Evolutionary conservation across 2,888 invertebrate genomes (phyloP).

Genomic region (Autographa gamma): DNA sequence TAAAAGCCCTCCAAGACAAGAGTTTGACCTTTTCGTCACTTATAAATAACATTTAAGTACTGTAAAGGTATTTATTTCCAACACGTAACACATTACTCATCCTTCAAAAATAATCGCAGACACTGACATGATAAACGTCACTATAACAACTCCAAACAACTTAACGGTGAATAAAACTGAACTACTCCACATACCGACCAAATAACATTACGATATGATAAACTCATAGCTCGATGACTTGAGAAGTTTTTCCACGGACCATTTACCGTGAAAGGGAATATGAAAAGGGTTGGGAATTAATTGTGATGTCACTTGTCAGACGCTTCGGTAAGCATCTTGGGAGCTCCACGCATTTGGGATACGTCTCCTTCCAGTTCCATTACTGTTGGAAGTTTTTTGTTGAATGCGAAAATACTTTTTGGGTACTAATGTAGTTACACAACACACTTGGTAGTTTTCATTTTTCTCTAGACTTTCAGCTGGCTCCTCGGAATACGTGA

Average conservation of each 20-base stretch:
- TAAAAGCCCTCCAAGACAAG: no score
- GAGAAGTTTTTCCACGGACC: slow-evolving; percentile 75
- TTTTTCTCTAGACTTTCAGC: neutral
- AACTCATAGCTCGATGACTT: slow-evolving; percentile 60
- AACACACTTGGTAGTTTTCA: neutral
- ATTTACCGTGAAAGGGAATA: slow-evolving; percentile 73
- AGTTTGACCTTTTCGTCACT: neutral
- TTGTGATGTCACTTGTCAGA: slow-evolving; percentile 78
- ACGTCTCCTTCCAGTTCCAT: slow-evolving; percentile 37
- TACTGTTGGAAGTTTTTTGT: slow-evolving; percentile 34
- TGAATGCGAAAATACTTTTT: slow-evolving; percentile 14
- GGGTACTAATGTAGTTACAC: slow-evolving; percentile 10
- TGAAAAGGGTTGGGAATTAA: slow-evolving; percentile 78
- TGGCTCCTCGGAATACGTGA: neutral
- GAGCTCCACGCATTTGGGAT: slow-evolving; percentile 42
- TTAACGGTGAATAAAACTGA: slow-evolving; percentile 28
- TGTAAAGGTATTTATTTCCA: neutral
- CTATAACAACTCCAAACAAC: slow-evolving; percentile 15
- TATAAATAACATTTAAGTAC: neutral
- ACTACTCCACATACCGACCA: slow-evolving; percentile 24
- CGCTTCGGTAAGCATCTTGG: slow-evolving; percentile 54
- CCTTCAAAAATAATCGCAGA: neutral
- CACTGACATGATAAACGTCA: neutral
- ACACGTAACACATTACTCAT: neutral
- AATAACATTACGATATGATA: slow-evolving; percentile 52